Evolutionary conservation across 2,797 vertebrate species (phyloP).

Genomic region (Sebastes diaconus): DNA sequence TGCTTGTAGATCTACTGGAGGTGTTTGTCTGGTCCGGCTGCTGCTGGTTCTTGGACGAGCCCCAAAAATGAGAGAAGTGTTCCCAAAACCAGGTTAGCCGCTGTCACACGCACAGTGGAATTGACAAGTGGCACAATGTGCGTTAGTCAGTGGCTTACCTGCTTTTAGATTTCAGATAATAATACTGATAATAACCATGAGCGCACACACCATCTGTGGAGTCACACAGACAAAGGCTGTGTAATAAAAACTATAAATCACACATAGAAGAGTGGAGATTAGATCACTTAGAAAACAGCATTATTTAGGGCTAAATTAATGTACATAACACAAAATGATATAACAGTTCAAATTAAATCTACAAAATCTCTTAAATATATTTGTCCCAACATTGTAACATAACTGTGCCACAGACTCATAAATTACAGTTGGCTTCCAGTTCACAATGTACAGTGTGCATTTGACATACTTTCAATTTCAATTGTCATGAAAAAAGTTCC

Average conservation of each 20-base stretch:
- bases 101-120: slow-evolving; percentile 99
- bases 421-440: not conserved
- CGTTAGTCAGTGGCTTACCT: slow-evolving; percentile 99
- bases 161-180: slow-evolving; percentile 85
- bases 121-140: slow-evolving; percentile 94
- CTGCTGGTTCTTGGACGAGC: slow-evolving; percentile 28
- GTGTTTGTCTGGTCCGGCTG: slow-evolving; percentile 37
- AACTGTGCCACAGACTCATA: not conserved
- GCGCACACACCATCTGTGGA: slow-evolving; percentile 44
- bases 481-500: slow-evolving; percentile 28
- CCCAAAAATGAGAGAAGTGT: slow-evolving; percentile 54
- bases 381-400: not conserved
- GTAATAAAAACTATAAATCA: slow-evolving; percentile 20
- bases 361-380: not conserved
- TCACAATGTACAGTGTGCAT: not conserved
- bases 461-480: slow-evolving; percentile 6
- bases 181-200: not conserved
- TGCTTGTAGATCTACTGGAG: slow-evolving; percentile 5
- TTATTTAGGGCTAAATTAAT: not conserved
- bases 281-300: not conserved
- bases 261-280: not conserved
- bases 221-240: slow-evolving; percentile 18
- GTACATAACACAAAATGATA: not conserved
- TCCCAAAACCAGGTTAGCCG: slow-evolving; percentile 99
- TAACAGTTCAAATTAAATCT: not conserved